Percentiles rank a stretch among this genome's conserved stretches.
phyloP scores from a whole-genome alignment of 2,797 vertebrate species.

The Gila robusta region DNA sequence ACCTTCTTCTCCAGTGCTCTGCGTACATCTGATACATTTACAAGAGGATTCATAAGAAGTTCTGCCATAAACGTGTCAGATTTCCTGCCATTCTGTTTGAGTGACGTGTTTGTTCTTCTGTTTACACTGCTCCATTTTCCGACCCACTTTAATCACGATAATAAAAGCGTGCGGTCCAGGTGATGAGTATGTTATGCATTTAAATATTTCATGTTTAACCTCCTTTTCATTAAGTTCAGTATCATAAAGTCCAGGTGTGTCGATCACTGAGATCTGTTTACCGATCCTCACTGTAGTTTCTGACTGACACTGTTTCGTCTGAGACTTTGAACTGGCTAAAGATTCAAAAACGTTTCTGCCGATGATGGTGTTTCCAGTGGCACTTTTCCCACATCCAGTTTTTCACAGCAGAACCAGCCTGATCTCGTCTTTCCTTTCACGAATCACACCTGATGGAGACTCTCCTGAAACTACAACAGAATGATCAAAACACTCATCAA shows the following conservation, averaged over 20 bases:
- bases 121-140: too few species aligned
- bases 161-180: slow-evolving; percentile 7
- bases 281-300: too few species aligned
- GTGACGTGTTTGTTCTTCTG: too few species aligned
- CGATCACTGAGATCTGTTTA: too few species aligned
- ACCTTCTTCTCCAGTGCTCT: too few species aligned
- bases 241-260: background rate
- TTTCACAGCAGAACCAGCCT: slow-evolving; percentile 43
- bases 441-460: background rate
- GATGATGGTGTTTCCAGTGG: slow-evolving; percentile 32
- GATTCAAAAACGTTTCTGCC: background rate
- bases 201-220: rapidly evolving
- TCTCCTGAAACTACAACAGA: background rate
- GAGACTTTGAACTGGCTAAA: background rate
- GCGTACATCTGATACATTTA: background rate
- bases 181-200: background rate
- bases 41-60: too few species aligned
- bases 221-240: rapidly evolving
- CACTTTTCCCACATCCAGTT: background rate
- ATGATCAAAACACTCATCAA: too few species aligned
- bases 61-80: too few species aligned
- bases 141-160: background rate
- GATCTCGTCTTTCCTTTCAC: background rate
- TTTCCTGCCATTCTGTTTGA: background rate
- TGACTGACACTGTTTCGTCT: background rate